A percentile compares a stretch with the other conserved stretches of the same genome.
Evolutionary conservation across 2,113 vertebrate species (phyloP).

Genomic region (Halichoeres trimaculatus): DNA sequence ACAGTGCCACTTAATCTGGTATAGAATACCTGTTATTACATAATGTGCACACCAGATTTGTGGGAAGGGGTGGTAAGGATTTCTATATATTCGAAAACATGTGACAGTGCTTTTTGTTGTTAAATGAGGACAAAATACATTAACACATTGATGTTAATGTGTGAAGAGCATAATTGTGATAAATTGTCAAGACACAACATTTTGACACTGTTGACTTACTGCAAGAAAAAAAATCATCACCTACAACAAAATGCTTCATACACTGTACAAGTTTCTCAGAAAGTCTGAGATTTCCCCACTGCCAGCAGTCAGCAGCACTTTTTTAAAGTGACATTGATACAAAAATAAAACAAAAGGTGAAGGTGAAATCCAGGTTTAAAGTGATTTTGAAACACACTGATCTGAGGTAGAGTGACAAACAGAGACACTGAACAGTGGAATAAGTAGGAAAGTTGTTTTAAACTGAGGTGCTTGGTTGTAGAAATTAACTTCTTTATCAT

Average conservation of each 20-base stretch:
- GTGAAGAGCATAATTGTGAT: not conserved
- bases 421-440: not conserved
- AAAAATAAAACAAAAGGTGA: conserved; percentile 18
- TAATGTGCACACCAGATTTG: not conserved
- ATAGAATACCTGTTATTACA: not conserved
- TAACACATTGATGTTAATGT: not conserved
- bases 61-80: not conserved
- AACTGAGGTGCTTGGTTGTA: not conserved
- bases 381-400: conserved; percentile 7
- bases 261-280: not conserved
- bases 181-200: too few relatives aligned
- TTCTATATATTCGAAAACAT: not conserved
- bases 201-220: not conserved
- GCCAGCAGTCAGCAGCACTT: conserved; percentile 50
- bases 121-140: not conserved
- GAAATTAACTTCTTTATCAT: not conserved
- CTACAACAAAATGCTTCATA: not conserved
- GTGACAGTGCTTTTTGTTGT: not conserved
- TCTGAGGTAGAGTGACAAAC: conserved; percentile 62
- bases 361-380: conserved; percentile 16
- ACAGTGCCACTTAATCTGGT: not conserved
- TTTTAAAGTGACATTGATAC: conserved; percentile 52
- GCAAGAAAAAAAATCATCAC: not conserved
- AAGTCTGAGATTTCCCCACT: conserved; percentile 25
- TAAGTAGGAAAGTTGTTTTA: not conserved